Evolutionary conservation across 2,113 vertebrate species (phyloP), one percentile per base, ranked within the genome.

Genomic region (Chloropsis cyanopogon): DNA sequence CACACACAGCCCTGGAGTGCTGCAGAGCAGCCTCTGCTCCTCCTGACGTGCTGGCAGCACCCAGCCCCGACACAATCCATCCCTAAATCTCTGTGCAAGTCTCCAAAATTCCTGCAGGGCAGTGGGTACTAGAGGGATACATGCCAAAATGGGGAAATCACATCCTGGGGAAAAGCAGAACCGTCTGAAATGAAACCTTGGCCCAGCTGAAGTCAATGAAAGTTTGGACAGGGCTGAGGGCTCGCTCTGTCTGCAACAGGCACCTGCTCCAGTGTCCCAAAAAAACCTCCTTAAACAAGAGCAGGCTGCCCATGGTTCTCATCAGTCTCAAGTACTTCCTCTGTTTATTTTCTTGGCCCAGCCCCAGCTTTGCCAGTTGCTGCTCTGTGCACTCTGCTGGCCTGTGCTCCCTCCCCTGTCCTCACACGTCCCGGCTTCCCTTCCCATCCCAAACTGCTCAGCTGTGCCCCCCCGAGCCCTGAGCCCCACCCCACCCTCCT

Each of bases 301-400:
- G 80, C 95, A 96, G 94, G 54, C 92, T 78, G 95, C 69, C 85
- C 85, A 29, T 76, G 71, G 80, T 65, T 91, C 87, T 86, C 61
- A 77, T 92, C 92, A 80, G 83, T 24, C 89, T 87, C 50, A 31
- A 89, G 60, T 49, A 82, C 93, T 94, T 96, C 86, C 83, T 91
- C 46, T 69, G 90, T 93, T 95, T 88, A 69, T 90, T 92, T 94
- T 68, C 88, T 84, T 95, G 92, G 95, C 92, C 78, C 86, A 88
- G 79, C 47, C 94, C 88, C 94, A 95, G 92, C 33, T 94, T 81
- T 89, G 91, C 90, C 95, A 54, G 17, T 88, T 69, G 90, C 80
- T 66, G 81, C 12, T 18, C 83, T 31, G 78, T 59, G 56, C 46
- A 1, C 41, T 50, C 84, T 49, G 73, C 81, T 3, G n/a, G 59